Percentiles rank a stretch among this genome's conserved stretches.
phyloP scores from a whole-genome alignment of 2,797 vertebrate species.

The Poeciliopsis infans region DNA sequence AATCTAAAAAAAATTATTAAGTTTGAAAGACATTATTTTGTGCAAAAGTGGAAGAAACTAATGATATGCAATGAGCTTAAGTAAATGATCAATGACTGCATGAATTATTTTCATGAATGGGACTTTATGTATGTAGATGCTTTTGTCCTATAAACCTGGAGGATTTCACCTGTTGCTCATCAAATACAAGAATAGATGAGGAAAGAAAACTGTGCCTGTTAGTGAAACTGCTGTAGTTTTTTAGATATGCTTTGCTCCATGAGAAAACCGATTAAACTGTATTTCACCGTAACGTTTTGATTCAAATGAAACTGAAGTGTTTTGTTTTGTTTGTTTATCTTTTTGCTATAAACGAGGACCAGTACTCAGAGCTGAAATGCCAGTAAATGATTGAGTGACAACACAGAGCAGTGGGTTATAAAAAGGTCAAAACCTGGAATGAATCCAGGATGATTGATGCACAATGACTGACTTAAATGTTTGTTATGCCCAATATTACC shows the following conservation, averaged over 20 bases:
- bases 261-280: background rate
- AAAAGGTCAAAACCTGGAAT: background rate
- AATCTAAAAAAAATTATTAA: background rate
- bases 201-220: background rate
- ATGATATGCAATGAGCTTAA: background rate
- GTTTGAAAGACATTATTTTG: background rate
- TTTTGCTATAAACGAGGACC: background rate
- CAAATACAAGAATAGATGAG: background rate
- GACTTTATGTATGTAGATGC: background rate
- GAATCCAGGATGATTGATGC: background rate
- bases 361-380: conserved; percentile 14
- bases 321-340: background rate
- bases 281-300: background rate
- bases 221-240: background rate
- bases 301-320: background rate
- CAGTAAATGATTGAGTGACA: background rate
- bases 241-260: background rate
- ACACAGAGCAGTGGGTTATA: background rate
- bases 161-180: background rate
- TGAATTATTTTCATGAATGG: background rate
- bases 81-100: background rate
- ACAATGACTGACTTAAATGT: background rate
- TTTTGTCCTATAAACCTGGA: background rate
- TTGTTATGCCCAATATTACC: background rate
- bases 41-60: background rate